These are phyloP conservation scores for Phalacrocorax carbo DNA, from an alignment of 2,113 vertebrate species.

Conservation along the genomic window DNA sequence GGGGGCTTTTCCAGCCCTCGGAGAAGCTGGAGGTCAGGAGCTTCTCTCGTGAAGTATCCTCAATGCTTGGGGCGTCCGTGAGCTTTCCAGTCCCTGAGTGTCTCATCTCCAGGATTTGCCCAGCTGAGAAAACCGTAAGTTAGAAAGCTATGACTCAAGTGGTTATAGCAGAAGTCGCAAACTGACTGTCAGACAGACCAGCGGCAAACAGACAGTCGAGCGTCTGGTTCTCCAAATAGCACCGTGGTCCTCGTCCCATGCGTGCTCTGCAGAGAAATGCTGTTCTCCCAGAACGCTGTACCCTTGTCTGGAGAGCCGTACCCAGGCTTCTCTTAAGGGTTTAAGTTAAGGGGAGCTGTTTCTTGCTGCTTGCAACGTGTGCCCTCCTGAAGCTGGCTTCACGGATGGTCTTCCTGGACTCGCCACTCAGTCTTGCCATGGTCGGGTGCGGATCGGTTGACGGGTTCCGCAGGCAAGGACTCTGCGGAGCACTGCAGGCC, in stretches of 20 bases:
- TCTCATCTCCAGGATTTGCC: neutral
- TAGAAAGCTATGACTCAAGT: neutral
- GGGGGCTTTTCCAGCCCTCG: neutral
- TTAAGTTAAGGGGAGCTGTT: neutral
- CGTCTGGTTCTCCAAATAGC: neutral
- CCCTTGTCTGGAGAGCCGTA: neutral
- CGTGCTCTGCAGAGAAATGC: neutral
- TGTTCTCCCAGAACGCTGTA: neutral
- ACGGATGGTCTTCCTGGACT: fast-evolving
- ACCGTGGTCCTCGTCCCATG: fast-evolving
- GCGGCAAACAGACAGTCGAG: neutral
- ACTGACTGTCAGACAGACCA: no score
- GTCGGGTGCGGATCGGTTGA: neutral
- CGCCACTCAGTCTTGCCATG: neutral
- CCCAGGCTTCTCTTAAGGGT: neutral
- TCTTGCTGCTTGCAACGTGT: neutral
- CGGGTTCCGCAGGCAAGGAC: neutral
- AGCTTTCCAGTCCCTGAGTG: neutral
- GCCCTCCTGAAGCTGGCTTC: neutral
- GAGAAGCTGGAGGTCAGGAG: neutral
- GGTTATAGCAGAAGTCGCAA: neutral
- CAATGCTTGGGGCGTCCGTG: fast-evolving
- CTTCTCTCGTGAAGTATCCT: neutral
- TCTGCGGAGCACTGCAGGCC: neutral
- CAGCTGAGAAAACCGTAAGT: neutral